Percentiles rank a stretch among this genome's conserved stretches.
Evolutionary conservation across 2,888 invertebrate genomes (phyloP).

Genomic region (Melinopterus prodromus): DNA sequence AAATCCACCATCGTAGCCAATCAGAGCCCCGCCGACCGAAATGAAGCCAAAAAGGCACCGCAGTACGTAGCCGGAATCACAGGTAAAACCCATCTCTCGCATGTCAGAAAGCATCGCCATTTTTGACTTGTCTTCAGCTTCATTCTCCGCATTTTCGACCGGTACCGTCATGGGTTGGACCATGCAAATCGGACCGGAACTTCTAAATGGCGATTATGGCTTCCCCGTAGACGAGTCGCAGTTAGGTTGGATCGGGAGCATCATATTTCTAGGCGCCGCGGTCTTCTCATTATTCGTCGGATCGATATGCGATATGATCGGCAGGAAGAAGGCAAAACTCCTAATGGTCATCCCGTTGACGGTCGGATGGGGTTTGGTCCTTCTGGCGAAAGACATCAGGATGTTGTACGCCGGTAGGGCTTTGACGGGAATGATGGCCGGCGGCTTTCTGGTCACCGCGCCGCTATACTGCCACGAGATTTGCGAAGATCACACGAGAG

Average conservation of each 20-base stretch:
- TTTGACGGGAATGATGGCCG: slow-evolving; percentile 76
- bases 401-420: slow-evolving; percentile 72
- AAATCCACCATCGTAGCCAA: too few relatives aligned
- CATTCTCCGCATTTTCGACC: slow-evolving; percentile 78
- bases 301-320: slow-evolving; percentile 70
- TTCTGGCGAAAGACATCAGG: slow-evolving; percentile 67
- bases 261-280: slow-evolving; percentile 75
- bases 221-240: slow-evolving; percentile 64
- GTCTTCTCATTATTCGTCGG: slow-evolving; percentile 75
- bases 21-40: neutral
- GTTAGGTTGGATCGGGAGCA: slow-evolving; percentile 74
- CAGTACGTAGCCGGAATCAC: neutral
- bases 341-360: slow-evolving; percentile 70
- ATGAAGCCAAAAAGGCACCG: neutral
- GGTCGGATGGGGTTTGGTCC: slow-evolving; percentile 74
- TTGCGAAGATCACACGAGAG: slow-evolving; percentile 80
- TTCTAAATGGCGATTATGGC: slow-evolving; percentile 62
- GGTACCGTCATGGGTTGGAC: slow-evolving; percentile 81
- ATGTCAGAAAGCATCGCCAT: neutral
- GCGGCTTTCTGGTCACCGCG: slow-evolving; percentile 80
- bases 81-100: neutral
- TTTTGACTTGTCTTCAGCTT: slow-evolving; percentile 62
- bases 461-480: slow-evolving; percentile 87
- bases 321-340: slow-evolving; percentile 73
- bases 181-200: slow-evolving; percentile 65